phyloP scores from a whole-genome alignment of 2,113 vertebrate genomes.

The Nycticryphes semicollaris region DNA sequence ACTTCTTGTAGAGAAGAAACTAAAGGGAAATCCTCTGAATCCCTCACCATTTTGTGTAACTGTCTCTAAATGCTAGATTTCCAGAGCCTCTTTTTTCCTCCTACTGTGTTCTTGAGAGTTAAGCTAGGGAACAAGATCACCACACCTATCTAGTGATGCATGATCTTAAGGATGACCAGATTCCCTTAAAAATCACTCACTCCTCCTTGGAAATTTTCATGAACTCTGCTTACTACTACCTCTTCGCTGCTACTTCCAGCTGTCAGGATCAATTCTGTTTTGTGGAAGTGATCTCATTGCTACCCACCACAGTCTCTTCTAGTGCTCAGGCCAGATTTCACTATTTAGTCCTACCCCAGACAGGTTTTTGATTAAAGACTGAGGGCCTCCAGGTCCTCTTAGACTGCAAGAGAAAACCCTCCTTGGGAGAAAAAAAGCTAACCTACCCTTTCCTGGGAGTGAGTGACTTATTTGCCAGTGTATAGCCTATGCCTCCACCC shows the following conservation, averaged over 20 bases:
- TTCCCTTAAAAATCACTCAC: neutral
- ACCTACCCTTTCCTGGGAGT: accelerated
- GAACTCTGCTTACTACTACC: neutral
- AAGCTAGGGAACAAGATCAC: neutral
- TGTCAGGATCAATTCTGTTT: neutral
- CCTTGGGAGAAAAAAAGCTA: neutral
- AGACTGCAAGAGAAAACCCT: neutral
- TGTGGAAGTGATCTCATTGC: neutral
- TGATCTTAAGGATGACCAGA: neutral
- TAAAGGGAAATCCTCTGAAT: neutral
- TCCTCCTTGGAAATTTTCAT: neutral
- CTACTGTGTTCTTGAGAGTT: neutral
- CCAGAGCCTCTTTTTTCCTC: neutral
- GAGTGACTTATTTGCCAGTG: accelerated
- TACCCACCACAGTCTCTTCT: neutral
- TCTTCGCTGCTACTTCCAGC: neutral
- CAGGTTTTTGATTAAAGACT: neutral
- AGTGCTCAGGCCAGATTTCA: neutral
- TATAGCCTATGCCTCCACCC: accelerated
- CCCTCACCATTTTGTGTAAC: neutral
- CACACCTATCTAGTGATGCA: neutral
- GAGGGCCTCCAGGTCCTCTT: neutral
- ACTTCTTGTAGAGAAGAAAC: neutral
- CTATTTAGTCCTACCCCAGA: neutral
- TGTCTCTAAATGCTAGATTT: neutral